Conservation (phyloP, 2,888 invertebrate species). For the Beris morrisii region DNA sequence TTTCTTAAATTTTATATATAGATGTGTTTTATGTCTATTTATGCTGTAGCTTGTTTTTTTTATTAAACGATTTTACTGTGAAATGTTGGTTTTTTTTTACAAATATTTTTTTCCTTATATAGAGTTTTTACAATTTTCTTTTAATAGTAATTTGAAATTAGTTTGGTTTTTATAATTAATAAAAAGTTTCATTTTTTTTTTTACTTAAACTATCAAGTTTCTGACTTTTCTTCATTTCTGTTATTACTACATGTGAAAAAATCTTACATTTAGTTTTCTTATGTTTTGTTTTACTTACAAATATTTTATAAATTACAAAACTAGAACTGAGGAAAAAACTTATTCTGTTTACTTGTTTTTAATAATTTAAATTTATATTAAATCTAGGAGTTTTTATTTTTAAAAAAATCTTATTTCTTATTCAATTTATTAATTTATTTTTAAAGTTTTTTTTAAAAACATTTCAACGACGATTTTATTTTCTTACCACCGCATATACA, state of each 20-base stretch:
- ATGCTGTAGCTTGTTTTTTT: too few species aligned
- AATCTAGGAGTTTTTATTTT: conserved; percentile 21
- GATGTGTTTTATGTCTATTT: neutral
- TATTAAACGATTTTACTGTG: conserved; percentile 5
- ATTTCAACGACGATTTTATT: conserved; percentile 18
- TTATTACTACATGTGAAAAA: conserved; percentile 29
- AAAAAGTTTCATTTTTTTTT: neutral
- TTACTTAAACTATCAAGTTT: conserved; percentile 17
- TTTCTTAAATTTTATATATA: conserved; percentile 15
- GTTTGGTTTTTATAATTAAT: too few species aligned
- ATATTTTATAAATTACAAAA: conserved; percentile 14
- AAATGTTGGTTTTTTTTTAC: too few species aligned
- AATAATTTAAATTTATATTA: conserved; percentile 10
- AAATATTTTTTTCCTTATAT: too few species aligned
- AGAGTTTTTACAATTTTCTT: too few species aligned
- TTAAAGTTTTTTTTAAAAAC: conserved; percentile 23
- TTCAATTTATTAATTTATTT: conserved; percentile 2
- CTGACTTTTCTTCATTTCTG: conserved; percentile 7
- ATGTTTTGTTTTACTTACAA: conserved; percentile 13
- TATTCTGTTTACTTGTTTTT: conserved; percentile 10
- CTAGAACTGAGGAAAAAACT: neutral
- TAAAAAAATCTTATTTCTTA: conserved; percentile 10
- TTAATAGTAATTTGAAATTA: too few species aligned
- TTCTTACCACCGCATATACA: conserved; percentile 15
- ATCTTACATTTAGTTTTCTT: conserved; percentile 19